Base-by-base conservation (phyloP, 1,140 invertebrate species). In the Chrysomallon squamiferum region DNA sequence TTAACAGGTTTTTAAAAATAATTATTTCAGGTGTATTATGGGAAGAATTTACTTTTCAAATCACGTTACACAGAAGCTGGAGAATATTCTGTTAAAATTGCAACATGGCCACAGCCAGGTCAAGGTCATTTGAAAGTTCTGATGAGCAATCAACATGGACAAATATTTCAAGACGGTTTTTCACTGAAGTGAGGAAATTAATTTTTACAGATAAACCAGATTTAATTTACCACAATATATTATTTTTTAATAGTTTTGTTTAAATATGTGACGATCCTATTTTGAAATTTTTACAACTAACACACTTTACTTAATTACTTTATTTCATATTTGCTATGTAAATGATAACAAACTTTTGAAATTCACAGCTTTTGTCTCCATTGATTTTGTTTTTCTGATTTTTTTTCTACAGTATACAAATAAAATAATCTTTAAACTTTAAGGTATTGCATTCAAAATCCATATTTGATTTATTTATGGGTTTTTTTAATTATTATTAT, bases 61-160 rank as follows among this genome's bases (percentile, higher is more conserved):
- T 38, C 63, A 61, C 52, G 38, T 25, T 73, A 74, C 45, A 29
- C 45, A 13, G 47, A 52, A 27, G 71, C 74, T 18, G 73, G 76
- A 5, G n/a, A 43, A 15, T 73, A 78, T 38, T 50, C 56, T 27
- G 38, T 78, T 25, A 62, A 61, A 33, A 67, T 80, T 1, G 70
- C 73, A 13, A 65, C 69, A 6, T 76, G 64, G 66, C 66, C 72
- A 6, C 29, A 66, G 43, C 78, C 79, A 49, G 71, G 75, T 47
- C 70, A 70, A 56, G 75, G 78, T 69, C 79, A 81, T 72, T 68
- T 81, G 52, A 73, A 72, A 25, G 58, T 81, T n/a, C 33, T 69
- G 5, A 27, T 81, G 67, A 79, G 73, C 62, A 81, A 79, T 72
- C 69, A 72, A 45, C 69, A 80, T 73, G 76, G 78, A 32, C 74